A percentile compares a stretch with the other conserved stretches of the same genome.
Evolutionary conservation across 2,113 vertebrate species (phyloP).

Genomic region (Zosterops hypoxanthus): DNA sequence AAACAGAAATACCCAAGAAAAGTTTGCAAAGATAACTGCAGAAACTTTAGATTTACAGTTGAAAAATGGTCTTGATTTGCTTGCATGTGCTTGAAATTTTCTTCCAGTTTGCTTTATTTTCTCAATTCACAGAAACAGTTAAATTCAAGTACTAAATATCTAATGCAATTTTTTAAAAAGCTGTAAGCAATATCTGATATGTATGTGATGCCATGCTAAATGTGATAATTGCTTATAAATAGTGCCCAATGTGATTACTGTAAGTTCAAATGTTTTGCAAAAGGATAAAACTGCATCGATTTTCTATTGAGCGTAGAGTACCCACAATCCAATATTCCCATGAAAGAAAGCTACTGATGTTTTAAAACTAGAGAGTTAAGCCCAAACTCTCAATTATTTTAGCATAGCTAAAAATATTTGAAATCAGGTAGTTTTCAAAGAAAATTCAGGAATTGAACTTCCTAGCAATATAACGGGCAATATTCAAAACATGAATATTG

Average conservation of each 20-base stretch:
- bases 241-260: not conserved
- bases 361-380: not conserved
- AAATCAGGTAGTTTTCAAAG: not conserved
- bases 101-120: not conserved
- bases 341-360: not conserved
- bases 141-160: not conserved
- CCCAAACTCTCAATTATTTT: not conserved
- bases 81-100: not conserved
- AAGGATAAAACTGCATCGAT: not conserved
- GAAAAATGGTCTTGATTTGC: not conserved
- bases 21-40: not conserved
- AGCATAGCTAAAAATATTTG: not conserved
- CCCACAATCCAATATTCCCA: not conserved
- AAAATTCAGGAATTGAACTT: not conserved
- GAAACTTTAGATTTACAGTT: not conserved
- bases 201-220: not conserved
- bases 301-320: not conserved
- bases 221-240: not conserved
- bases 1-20: not conserved
- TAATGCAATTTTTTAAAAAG: not conserved
- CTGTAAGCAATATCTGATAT: not conserved
- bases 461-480: not conserved
- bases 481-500: not conserved
- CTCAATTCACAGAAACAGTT: not conserved
- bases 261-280: not conserved